phyloP scores from a whole-genome alignment of 2,113 vertebrate genomes.

The Ceyx melanurus region DNA sequence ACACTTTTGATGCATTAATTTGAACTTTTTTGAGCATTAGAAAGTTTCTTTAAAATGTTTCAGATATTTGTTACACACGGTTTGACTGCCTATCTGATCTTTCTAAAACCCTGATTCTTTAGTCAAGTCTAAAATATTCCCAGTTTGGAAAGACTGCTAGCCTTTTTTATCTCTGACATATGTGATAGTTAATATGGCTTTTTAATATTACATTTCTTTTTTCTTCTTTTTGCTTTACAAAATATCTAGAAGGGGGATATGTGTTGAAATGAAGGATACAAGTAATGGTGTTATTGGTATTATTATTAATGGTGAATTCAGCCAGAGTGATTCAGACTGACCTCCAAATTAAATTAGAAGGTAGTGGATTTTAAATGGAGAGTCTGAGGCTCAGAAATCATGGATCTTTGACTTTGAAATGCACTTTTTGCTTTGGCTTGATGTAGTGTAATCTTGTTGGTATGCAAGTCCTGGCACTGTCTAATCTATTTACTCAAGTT shows the following conservation, averaged over 20 bases:
- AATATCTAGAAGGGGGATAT: not conserved
- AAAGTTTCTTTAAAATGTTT: not conserved
- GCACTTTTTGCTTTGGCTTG: not conserved
- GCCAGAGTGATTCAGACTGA: conserved; percentile 20
- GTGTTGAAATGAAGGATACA: not conserved
- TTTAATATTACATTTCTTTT: not conserved
- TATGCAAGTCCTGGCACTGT: not conserved
- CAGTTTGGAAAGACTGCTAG: not conserved
- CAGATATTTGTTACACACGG: not conserved
- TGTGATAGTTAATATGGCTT: not conserved
- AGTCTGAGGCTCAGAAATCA: not conserved
- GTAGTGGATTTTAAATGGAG: not conserved
- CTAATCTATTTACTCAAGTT: not conserved
- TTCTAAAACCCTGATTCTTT: not conserved
- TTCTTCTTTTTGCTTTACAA: not conserved
- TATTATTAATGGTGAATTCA: not conserved
- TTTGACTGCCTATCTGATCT: not conserved
- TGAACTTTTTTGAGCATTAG: not conserved
- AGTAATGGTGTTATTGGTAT: not conserved
- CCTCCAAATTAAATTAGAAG: not conserved
- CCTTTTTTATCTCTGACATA: not conserved
- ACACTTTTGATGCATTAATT: not conserved
- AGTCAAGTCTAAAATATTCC: not conserved
- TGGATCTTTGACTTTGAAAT: conserved; percentile 8
- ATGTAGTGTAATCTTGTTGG: not conserved